These are phyloP conservation scores for Phrynocephalus forsythii DNA, from an alignment of 2,797 vertebrate species.

Conservation along the genomic window DNA sequence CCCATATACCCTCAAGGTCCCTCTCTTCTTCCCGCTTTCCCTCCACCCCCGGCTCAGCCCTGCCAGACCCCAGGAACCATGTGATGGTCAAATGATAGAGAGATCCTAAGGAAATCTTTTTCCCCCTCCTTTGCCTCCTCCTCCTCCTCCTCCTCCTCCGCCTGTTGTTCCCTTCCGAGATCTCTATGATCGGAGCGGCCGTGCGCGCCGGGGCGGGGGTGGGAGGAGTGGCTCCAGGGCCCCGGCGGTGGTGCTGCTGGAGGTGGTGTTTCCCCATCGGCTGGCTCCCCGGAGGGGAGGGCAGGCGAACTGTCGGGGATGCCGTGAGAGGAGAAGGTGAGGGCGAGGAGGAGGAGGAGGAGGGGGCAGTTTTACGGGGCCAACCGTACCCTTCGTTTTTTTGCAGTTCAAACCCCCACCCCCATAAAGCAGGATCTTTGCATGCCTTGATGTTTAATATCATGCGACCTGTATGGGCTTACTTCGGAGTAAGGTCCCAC, in stretches of 20 bases:
- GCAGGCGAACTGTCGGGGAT: background rate
- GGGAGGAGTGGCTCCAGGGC: constrained; percentile 17
- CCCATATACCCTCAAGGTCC: no score
- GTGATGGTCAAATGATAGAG: constrained; percentile 9
- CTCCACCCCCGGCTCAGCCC: background rate
- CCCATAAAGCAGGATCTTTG: no score
- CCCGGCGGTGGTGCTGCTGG: background rate
- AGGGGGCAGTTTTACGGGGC: background rate
- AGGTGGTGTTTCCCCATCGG: background rate
- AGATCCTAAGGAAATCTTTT: background rate
- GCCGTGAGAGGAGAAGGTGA: constrained; percentile 1
- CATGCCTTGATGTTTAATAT: no score
- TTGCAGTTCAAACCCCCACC: no score
- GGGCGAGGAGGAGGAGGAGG: background rate
- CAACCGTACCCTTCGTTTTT: background rate
- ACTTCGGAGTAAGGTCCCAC: background rate
- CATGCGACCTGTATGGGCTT: background rate
- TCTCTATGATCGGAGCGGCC: constrained; percentile 31
- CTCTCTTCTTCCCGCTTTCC: background rate
- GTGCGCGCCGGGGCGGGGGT: constrained; percentile 8
- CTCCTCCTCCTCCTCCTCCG: background rate
- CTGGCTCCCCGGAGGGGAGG: no score
- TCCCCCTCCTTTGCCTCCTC: background rate
- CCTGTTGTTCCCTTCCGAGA: constrained; percentile 4
- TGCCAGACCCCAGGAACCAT: background rate